These are phyloP conservation scores for Neomonachus schauinslandi DNA, from an alignment of 2,113 vertebrate species.

Conservation along the genomic window DNA sequence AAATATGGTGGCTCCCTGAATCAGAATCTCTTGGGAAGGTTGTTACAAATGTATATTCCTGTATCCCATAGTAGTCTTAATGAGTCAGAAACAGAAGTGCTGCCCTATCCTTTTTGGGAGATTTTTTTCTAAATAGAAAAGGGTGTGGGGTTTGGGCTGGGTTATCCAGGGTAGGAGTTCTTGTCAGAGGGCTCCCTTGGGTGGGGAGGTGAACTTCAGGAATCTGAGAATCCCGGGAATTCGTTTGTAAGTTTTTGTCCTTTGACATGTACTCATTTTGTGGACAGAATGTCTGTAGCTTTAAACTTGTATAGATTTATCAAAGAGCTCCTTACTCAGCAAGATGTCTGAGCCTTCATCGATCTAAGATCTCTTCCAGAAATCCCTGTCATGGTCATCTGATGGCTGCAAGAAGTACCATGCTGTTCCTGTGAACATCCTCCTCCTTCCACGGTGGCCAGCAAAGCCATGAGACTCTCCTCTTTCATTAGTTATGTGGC, in stretches of 20 bases:
- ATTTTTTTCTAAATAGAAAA: neutral
- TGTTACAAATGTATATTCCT: neutral
- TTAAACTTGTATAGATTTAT: neutral
- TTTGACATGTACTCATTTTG: neutral
- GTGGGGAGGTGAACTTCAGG: neutral
- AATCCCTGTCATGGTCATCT: neutral
- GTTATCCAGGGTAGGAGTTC: neutral
- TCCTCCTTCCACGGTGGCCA: neutral
- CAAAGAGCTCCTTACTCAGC: neutral
- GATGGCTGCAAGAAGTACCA: neutral
- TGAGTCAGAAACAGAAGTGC: neutral
- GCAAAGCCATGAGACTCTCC: neutral
- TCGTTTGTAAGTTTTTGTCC: neutral
- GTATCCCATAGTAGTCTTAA: neutral
- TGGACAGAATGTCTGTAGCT: neutral
- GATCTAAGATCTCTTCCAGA: neutral
- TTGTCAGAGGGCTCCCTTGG: neutral
- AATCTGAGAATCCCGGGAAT: neutral
- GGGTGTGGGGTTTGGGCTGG: neutral
- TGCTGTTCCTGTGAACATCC: rapidly evolving
- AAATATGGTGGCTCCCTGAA: neutral
- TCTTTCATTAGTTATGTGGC: neutral
- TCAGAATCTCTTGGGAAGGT: neutral
- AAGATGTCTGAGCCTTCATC: neutral
- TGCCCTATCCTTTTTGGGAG: neutral